Evolutionary conservation across 2,797 vertebrate species (phyloP), one percentile per base, ranked within the genome.

Genomic region (Rhyacichthys aspro): DNA sequence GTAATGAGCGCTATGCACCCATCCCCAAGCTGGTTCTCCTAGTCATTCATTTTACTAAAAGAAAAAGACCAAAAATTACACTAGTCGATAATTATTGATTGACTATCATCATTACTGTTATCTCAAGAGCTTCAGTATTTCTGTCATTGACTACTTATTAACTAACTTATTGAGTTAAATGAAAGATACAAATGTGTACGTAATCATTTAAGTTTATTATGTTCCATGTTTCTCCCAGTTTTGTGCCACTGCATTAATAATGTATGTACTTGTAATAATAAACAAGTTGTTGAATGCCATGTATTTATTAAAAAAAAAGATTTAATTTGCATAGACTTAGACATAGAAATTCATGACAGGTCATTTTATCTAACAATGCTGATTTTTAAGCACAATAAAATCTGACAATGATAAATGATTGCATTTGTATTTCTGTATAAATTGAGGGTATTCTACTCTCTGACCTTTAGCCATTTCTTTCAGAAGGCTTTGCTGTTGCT

Each of bases 401-500:
- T 74, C 18, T 55, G 50, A 33, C 60, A 46, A 78, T 67, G 65
- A 37, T 46, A 45, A 59, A 74, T 14, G 67, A 89, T 88, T 88
- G 87, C 88, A 88, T 86, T 85, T 84, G 65, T 76, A 89, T 89
- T 88, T 76, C 70, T 60, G 49, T 17, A 57, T 78, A 89, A 83
- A 88, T 63, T 46, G 33, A 50, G 63, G 56, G 70, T 82, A 76
- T 55, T 52, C 59, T 76, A 72, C 63, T 70, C 75, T 71, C 69
- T 88, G 85, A 90, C 89, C 87, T 89, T 89, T 79, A 76, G 63
- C 72, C 78, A 78, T 76, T 28, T 39, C 61, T 74, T 65, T 63
- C 41, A 57, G 60, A 83, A 64, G 69, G 62, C 65, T 62, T 68
- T 54, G 43, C 67, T 76, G 79, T 77, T 66, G 59, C 78, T 55